Conservation (phyloP, 2,113 vertebrate genomes). For the Anoura caudifer region DNA sequence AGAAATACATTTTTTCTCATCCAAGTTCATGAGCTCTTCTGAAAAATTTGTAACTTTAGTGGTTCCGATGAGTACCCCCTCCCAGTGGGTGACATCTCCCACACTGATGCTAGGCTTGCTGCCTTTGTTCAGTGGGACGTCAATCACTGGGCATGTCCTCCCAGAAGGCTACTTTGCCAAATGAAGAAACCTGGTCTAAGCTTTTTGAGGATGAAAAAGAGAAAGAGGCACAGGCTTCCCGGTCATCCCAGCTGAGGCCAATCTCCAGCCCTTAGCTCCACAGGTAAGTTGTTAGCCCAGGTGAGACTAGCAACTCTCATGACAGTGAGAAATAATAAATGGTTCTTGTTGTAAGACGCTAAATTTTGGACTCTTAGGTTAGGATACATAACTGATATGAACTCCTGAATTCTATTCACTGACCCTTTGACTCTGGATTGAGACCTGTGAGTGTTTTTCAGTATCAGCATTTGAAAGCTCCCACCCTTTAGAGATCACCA, state of each 20-base stretch:
- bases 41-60: neutral
- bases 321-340: neutral
- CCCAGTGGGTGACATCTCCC: no score
- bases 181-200: neutral
- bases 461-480: neutral
- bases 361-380: neutral
- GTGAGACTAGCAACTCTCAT: neutral
- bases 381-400: neutral
- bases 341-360: neutral
- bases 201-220: neutral
- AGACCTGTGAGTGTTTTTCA: neutral
- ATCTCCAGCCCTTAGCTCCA: neutral
- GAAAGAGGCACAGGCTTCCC: neutral
- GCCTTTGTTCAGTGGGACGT: neutral
- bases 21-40: neutral
- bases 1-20: neutral
- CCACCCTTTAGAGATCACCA: neutral
- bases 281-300: neutral
- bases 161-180: neutral
- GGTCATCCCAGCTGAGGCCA: neutral
- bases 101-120: neutral
- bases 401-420: neutral
- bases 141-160: neutral
- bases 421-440: neutral
- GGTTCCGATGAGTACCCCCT: neutral